phyloP scores from a whole-genome alignment of 2,113 vertebrate species.

The Crotalus helleri region DNA sequence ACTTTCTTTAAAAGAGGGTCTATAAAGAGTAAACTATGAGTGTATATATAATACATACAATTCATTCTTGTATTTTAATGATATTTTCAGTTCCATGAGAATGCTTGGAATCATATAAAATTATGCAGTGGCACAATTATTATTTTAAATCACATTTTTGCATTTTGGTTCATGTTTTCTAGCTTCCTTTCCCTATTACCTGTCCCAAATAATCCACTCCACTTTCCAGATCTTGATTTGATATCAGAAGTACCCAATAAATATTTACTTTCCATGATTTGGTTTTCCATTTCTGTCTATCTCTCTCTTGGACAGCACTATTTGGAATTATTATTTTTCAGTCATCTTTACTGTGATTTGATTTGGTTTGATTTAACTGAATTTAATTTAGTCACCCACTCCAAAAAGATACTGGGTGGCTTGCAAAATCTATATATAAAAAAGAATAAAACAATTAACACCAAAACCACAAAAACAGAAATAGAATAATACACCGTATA shows the following conservation, averaged over 20 bases:
- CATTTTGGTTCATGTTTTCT: neutral
- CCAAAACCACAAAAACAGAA: neutral
- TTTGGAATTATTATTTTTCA: neutral
- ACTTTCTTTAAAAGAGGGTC: constrained; percentile 22
- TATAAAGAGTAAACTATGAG: constrained; percentile 6
- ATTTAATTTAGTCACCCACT: neutral
- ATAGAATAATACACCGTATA: neutral
- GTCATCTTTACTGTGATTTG: neutral
- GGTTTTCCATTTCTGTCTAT: neutral
- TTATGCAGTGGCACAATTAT: neutral
- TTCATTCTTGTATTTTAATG: constrained; percentile 1
- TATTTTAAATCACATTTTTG: neutral
- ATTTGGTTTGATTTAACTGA: neutral
- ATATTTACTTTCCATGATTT: neutral
- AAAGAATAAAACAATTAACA: neutral
- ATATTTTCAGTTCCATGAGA: neutral
- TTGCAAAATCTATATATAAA: neutral
- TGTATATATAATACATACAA: constrained; percentile 8
- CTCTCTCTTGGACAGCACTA: neutral
- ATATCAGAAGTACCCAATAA: neutral
- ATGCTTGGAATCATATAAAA: neutral
- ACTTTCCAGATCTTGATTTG: neutral
- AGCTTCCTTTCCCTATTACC: neutral
- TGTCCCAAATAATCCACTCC: neutral
- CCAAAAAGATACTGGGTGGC: neutral